These are phyloP conservation scores for Syngnathus scovelli DNA, from an alignment of 2,113 vertebrate species.

Conservation along the genomic window DNA sequence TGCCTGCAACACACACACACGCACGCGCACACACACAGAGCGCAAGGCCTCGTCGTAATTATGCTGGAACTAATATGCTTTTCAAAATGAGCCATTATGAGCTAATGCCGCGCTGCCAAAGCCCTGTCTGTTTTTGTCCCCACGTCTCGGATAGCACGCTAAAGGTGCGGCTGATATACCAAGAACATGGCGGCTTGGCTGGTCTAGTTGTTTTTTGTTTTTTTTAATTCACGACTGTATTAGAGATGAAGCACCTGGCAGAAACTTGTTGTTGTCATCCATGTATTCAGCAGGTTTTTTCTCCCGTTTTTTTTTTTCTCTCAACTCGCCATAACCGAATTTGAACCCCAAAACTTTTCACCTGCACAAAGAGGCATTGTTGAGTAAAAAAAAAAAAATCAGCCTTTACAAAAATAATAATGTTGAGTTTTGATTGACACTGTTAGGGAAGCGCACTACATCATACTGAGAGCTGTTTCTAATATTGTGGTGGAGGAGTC, in stretches of 20 bases:
- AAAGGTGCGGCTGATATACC: constrained; percentile 70
- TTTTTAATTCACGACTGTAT: constrained; percentile 47
- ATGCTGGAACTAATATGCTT: constrained; percentile 81
- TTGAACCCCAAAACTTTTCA: background rate
- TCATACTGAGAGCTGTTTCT: background rate
- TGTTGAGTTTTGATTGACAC: background rate
- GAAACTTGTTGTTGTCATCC: background rate
- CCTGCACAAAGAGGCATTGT: background rate
- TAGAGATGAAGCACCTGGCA: constrained; percentile 36
- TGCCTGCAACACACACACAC: constrained; percentile 52
- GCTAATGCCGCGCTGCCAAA: constrained; percentile 74
- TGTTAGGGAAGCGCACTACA: background rate
- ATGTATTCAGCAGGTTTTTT: constrained; percentile 2
- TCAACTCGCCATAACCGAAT: background rate
- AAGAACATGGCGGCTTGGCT: constrained; percentile 7
- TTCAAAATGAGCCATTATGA: constrained; percentile 80
- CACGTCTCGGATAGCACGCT: constrained; percentile 70
- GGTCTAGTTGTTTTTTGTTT: background rate
- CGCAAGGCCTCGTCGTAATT: constrained; percentile 76
- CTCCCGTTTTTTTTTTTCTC: background rate
- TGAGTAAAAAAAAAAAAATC: background rate
- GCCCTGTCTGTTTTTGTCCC: constrained; percentile 73
- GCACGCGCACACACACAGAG: constrained; percentile 52
- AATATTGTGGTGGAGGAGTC: background rate
- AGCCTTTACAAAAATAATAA: background rate